Evolutionary conservation across 2,797 vertebrate species (phyloP), one percentile per base, ranked within the genome.

Genomic region (Pseudopleuronectes americanus): DNA sequence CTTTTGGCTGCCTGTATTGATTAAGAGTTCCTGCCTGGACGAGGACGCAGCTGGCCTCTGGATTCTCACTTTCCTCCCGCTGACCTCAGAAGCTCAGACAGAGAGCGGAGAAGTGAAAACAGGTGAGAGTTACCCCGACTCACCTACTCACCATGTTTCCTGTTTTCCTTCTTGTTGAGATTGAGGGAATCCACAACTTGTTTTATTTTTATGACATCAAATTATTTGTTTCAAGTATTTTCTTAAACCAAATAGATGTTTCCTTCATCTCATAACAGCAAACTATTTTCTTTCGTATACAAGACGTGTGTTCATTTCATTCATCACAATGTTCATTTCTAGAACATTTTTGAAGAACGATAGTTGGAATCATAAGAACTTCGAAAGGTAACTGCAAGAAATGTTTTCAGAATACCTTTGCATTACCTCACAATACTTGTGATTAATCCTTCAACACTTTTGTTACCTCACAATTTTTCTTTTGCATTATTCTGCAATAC

Each of bases 21-120:
- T 90, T 83, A 87, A 43, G 68, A 79, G 61, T 60, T 62, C 66
- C 65, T 43, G 65, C 74, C 67, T 80, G 81, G 73, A 66, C 59
- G 69, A 67, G 74, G 76, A 73, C 74, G 77, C 87, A 91, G 86
- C 81, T 89, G 87, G 80, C 77, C 61, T 81, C 85, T 63, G 22
- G 59, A 72, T 79, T 77, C 62, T 80, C 71, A 77, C 83, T 83
- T 81, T 87, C 56, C 71, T 77, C 52, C 31, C 6, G 28, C 61
- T 77, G 84, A 80, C 86, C 80, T 81, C 64, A 56, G 61, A 60
- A 17, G 54, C 16, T 33, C 31, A 33, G 60, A 28, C 21, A 9
- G 17, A 57, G 3, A 54, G 47, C 38, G 36, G 45, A 65, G 52
- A 38, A 28, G 19, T 8, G 22, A 43, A 72, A 63, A 31, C 23